A percentile compares a stretch with the other conserved stretches of the same genome.
These are phyloP conservation scores for Chorisops tibialis DNA, from an alignment of 2,888 invertebrate species.

Conservation along the genomic window DNA sequence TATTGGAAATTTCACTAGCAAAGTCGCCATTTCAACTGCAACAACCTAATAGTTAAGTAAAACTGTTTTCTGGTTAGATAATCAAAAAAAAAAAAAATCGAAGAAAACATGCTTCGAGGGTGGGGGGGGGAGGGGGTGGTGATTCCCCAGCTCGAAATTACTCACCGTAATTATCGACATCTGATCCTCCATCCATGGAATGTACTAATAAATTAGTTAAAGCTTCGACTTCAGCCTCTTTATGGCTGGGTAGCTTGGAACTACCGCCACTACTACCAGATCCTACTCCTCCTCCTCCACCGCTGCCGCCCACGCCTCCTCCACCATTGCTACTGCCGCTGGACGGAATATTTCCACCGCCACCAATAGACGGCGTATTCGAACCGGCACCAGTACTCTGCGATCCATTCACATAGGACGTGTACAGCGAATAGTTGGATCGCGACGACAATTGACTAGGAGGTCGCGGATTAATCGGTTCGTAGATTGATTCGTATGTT, in stretches of 20 bases:
- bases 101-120: too few relatives aligned
- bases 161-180: slow-evolving; percentile 63
- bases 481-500: slow-evolving; percentile 86
- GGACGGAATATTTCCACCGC: slow-evolving; percentile 2
- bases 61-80: too few relatives aligned
- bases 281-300: background rate
- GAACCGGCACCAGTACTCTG: slow-evolving; percentile 36
- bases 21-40: too few relatives aligned
- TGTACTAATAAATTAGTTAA: slow-evolving; percentile 84
- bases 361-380: background rate
- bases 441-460: slow-evolving; percentile 65
- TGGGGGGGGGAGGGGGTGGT: too few relatives aligned
- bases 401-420: slow-evolving; percentile 58
- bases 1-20: too few relatives aligned
- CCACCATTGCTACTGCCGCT: background rate
- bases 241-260: slow-evolving; percentile 51
- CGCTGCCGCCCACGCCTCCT: background rate
- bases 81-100: too few relatives aligned
- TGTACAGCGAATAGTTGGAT: slow-evolving; percentile 66
- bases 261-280: slow-evolving; percentile 36
- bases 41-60: too few relatives aligned
- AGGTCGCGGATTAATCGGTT: slow-evolving; percentile 84
- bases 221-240: slow-evolving; percentile 84
- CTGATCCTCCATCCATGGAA: slow-evolving; percentile 75
- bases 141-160: too few relatives aligned